A percentile compares a stretch with the other conserved stretches of the same genome.
Conservation (phyloP, 2,113 vertebrate species). For the Chloebia gouldiae region DNA sequence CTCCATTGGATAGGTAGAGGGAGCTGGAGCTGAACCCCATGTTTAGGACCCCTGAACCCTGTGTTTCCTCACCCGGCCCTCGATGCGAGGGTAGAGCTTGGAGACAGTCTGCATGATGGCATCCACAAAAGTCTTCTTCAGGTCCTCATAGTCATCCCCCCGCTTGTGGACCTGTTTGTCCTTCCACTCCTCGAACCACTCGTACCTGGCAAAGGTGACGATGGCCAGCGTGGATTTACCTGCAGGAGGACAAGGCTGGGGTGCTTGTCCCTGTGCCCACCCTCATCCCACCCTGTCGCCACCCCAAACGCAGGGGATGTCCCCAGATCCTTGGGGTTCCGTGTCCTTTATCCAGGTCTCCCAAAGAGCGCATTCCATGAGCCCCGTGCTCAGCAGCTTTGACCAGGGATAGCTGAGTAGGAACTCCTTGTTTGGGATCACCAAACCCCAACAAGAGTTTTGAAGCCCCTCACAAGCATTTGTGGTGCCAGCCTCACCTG, state of each 20-base stretch:
- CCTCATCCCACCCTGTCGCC: accelerated
- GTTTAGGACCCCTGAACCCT: neutral
- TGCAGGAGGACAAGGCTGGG: slow-evolving; percentile 2
- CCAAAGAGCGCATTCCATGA: neutral
- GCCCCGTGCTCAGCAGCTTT: neutral
- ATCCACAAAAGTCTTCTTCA: slow-evolving; percentile 82
- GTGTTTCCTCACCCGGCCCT: slow-evolving; percentile 78
- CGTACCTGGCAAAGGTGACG: slow-evolving; percentile 74
- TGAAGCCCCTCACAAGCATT: accelerated
- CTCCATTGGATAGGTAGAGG: neutral
- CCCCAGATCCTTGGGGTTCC: neutral
- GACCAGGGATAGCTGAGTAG: accelerated
- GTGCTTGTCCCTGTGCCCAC: accelerated
- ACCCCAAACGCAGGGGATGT: neutral
- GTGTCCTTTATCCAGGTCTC: accelerated
- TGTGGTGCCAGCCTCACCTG: slow-evolving; percentile 72
- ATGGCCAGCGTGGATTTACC: slow-evolving; percentile 83
- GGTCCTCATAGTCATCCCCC: slow-evolving; percentile 76
- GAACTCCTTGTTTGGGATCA: neutral
- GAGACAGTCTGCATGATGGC: slow-evolving; percentile 68
- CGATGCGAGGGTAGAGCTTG: slow-evolving; percentile 83
- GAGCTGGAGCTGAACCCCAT: neutral
- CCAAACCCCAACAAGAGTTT: neutral
- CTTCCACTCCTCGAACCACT: slow-evolving; percentile 95
- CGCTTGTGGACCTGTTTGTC: slow-evolving; percentile 80